Evolutionary conservation across 1,140 invertebrate species (phyloP), one percentile per base, ranked within the genome.

Genomic region (Micrasema longulum): DNA sequence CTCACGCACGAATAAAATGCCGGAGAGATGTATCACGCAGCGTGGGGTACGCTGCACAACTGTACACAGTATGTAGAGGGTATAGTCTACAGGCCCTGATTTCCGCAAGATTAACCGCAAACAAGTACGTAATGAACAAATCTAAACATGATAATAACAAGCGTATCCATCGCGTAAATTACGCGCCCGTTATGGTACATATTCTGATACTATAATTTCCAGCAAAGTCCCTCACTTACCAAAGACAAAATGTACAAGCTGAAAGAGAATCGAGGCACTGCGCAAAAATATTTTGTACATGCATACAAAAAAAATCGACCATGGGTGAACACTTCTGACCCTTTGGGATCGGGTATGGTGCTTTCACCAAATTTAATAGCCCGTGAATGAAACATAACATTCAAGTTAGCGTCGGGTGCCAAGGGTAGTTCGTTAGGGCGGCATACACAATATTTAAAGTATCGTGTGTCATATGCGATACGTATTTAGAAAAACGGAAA

Each of bases 71-170:
- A 16, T 6, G n/a, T 45, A 14, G n/a, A n/a, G 43, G 18, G n/a
- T 9, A 16, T 31, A n/a, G 14, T 23, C 12, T 16, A 23, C n/a
- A 6, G 26, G 41, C 38, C 60, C 60, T 41, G 60, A 72, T 72
- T 75, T 75, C 74, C 74, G 62, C 70, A 65, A 75, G 74, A 75
- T 75, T 75, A 75, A 75, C 74, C 74, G 57, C 74, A 75, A 75
- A 75, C 74, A 75, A 75, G 69, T 75, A 60, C 70, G 74, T 75
- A 75, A 75, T 75, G 74, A 75, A 75, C 74, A 75, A 75, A 75
- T 75, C 65, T 70, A 72, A 75, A 75, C 74, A 68, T 50, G 74
- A 75, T 75, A 75, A 71, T 75, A 75, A 69, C 67, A 57, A 36
- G 62, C 69, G 70, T 75, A 75, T 75, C 74, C 70, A 68, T 70